phyloP scores from a whole-genome alignment of 2,797 vertebrate species.

The Hoplostethus atlanticus region DNA sequence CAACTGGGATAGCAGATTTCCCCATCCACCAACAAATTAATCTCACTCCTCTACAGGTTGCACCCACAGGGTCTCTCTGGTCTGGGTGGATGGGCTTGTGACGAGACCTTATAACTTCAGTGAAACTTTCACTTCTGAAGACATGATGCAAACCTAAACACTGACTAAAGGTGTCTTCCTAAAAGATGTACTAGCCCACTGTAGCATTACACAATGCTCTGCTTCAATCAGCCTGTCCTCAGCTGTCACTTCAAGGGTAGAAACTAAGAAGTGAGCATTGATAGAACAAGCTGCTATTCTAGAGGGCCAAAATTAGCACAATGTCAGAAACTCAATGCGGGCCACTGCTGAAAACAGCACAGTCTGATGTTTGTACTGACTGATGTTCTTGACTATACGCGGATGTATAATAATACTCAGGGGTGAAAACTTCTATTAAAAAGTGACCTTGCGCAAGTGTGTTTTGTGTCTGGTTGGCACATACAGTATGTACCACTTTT shows the following conservation, averaged over 20 bases:
- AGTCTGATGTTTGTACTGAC: constrained; percentile 20
- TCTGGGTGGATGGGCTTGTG: too few relatives aligned
- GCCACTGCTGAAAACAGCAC: constrained; percentile 44
- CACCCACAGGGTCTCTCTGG: not conserved
- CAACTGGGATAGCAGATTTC: constrained; percentile 51
- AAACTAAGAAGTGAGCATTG: constrained; percentile 23
- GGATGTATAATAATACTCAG: not conserved
- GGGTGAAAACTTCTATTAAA: constrained; percentile 5
- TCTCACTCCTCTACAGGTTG: constrained; percentile 18
- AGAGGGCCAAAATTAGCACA: constrained; percentile 41
- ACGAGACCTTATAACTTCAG: too few relatives aligned
- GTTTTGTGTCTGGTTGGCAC: too few relatives aligned
- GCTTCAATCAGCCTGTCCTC: constrained; percentile 23
- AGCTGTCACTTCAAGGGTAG: constrained; percentile 54
- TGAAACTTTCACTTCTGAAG: too few relatives aligned
- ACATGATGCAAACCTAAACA: not conserved
- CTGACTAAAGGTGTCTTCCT: not conserved
- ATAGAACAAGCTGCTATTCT: constrained; percentile 25
- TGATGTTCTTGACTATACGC: constrained; percentile 14
- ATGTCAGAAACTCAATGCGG: constrained; percentile 18
- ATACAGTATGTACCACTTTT: too few relatives aligned
- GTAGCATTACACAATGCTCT: constrained; percentile 15
- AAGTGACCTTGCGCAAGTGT: not conserved
- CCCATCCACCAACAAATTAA: constrained; percentile 28
- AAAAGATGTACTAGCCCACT: constrained; percentile 8